Conservation (phyloP, 2,113 vertebrate species). For the Galbula dea region DNA sequence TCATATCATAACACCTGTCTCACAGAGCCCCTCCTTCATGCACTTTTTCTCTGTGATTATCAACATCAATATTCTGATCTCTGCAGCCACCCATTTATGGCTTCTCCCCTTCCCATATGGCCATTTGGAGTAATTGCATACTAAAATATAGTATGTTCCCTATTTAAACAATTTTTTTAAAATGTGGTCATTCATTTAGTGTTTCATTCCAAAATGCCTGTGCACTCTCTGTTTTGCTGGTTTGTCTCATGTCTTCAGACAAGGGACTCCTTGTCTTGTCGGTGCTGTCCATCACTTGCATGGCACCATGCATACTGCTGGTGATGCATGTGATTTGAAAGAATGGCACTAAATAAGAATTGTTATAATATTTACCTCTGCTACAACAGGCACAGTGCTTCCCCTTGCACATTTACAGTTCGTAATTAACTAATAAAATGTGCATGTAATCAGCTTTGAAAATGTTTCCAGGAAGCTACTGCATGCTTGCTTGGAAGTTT, state of each 20-base stretch:
- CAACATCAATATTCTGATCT: not conserved
- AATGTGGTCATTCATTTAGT: not conserved
- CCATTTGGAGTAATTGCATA: not conserved
- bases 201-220: not conserved
- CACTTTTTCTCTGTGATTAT: not conserved
- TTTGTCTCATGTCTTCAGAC: not conserved
- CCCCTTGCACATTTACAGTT: not conserved
- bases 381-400: not conserved
- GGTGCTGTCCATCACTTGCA: not conserved
- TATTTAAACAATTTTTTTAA: not conserved
- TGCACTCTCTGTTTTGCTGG: not conserved
- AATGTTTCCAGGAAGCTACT: not conserved
- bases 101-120: not conserved
- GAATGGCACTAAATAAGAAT: not conserved
- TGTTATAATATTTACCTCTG: not conserved
- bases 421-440: not conserved
- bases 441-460: not conserved
- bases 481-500: not conserved
- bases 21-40: not conserved
- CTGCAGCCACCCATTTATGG: not conserved
- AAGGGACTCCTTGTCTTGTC: not conserved
- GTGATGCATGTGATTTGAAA: not conserved
- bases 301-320: rapidly evolving
- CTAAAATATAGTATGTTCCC: not conserved
- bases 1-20: not conserved